Evolutionary conservation across 2,113 vertebrate species (phyloP).

Genomic region (Casuarius casuarius): DNA sequence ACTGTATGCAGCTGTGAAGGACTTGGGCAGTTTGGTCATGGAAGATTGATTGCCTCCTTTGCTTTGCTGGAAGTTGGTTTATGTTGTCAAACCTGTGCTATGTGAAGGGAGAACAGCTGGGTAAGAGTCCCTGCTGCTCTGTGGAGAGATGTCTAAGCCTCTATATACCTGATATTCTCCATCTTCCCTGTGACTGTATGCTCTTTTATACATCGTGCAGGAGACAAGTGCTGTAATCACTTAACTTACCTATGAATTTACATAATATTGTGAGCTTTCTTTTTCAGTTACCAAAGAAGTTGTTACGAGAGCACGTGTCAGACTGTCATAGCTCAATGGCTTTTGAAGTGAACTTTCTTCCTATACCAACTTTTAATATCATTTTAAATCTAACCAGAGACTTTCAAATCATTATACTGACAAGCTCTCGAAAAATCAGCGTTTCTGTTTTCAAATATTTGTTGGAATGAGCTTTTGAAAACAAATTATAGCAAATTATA

Average conservation of each 20-base stretch:
- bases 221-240: rapidly evolving
- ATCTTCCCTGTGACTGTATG: background rate
- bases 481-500: background rate
- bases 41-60: background rate
- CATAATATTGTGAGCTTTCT: background rate
- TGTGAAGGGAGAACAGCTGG: background rate
- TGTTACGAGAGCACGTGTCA: background rate
- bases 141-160: background rate
- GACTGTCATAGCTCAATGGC: background rate
- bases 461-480: background rate
- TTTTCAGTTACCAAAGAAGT: background rate
- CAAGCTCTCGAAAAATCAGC: background rate
- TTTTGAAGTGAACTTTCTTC: background rate
- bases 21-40: too few relatives aligned
- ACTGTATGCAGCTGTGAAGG: background rate
- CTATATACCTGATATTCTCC: background rate
- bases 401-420: background rate
- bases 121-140: background rate
- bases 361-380: background rate
- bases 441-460: background rate
- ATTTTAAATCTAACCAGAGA: background rate
- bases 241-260: background rate
- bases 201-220: background rate
- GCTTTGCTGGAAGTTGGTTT: background rate
- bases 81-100: background rate